Base-by-base conservation (phyloP, 2,888 invertebrate species). In the Lycocerus yunnanus region DNA sequence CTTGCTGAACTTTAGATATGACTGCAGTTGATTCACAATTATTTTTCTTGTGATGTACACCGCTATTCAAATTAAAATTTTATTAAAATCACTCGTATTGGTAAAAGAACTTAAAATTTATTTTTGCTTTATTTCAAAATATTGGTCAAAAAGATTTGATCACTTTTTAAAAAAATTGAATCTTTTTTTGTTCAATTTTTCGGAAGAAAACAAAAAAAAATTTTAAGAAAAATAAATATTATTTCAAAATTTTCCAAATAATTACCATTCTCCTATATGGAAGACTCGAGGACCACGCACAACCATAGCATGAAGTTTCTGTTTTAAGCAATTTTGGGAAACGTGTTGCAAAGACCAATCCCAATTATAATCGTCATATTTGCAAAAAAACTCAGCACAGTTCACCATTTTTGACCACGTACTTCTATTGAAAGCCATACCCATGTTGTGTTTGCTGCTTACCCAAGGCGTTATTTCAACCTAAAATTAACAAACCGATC, bases 361-460 rank as follows among this genome's bases (percentile, higher is more conserved):
- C 99, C 99, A 99, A 86, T 99, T 99, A 87, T 99, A 99, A 85
- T 99, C 99, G 84, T 99, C 99, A 87, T 97, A 98, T 1, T 93
- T 92, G 87, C 99, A 99, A 87, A 99, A 99, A 84, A 94, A 92
- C 21, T 93, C 89, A 8, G 94, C 92, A 84, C 97, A 94, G 21
- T 90, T 91, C 83, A 94, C 92, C 61, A 99, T 92, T 80, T 92
- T 91, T 73, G 90, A 89, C 98, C 98, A 99, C 0, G 97, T 93
- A 0, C 92, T 92, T 20, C 94, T 91, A 85, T 97, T 96, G 83
- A 99, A 95, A 0, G 95, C 97, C 93, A 99, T 98, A 0, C 98
- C 99, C 99, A 99, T 99, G 86, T 99, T 99, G 86, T 99, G 98
- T 87, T 97, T 97, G 84, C 97, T 97, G 74, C 97, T 97, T 81